Conservation (phyloP, 2,113 vertebrate genomes). For the Arizona elegans region DNA sequence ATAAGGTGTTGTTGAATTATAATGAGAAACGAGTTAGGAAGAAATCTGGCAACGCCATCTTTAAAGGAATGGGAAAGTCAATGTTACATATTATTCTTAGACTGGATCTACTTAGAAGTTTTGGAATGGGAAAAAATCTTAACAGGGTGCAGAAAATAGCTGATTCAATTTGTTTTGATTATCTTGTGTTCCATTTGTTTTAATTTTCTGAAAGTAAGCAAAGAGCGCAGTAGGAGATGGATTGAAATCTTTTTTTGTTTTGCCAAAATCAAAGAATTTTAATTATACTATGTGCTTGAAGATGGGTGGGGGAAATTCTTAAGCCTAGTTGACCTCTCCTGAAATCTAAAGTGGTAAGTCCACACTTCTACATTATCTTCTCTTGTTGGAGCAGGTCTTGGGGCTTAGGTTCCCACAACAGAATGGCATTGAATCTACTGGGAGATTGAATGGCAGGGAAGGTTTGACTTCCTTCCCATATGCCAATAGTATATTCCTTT, state of each 20-base stretch:
- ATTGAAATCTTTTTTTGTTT: neutral
- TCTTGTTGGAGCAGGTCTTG: neutral
- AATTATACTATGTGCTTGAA: neutral
- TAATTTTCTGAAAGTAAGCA: neutral
- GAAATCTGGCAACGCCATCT: too few relatives aligned
- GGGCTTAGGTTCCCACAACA: neutral
- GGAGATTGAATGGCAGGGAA: too few relatives aligned
- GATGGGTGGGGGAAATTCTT: too few relatives aligned
- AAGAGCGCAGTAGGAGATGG: neutral
- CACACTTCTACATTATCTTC: neutral
- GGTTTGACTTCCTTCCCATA: too few relatives aligned
- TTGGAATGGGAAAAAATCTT: neutral
- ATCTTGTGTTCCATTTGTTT: neutral
- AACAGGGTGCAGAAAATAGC: neutral
- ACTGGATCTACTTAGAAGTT: neutral
- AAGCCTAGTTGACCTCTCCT: neutral
- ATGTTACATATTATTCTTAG: neutral
- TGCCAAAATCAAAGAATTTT: neutral
- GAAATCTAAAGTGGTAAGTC: neutral
- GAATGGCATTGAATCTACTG: too few relatives aligned
- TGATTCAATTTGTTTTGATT: neutral
- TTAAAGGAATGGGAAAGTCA: neutral
- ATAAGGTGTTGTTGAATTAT: neutral
- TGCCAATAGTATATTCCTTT: too few relatives aligned
- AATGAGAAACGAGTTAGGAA: neutral